Conservation (phyloP, 2,888 invertebrate genomes). For the Pycnomerus fuliginosus region DNA sequence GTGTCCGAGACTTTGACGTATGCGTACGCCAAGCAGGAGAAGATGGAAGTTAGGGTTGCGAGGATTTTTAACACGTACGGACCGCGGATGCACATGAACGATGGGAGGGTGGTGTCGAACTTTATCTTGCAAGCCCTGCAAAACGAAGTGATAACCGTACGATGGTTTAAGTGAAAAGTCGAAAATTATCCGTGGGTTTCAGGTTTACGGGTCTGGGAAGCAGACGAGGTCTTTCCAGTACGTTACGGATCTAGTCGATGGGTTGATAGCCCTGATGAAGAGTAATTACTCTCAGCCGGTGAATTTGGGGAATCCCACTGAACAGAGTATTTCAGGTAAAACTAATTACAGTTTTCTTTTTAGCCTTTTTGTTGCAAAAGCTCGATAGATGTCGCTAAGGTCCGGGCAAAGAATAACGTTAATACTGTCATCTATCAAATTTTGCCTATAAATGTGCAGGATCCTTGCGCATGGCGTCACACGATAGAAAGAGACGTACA, state of each 20-base stretch:
- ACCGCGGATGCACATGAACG: constrained; percentile 98
- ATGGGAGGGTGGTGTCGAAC: constrained; percentile 97
- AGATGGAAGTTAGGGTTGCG: constrained; percentile 92
- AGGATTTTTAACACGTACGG: constrained; percentile 99
- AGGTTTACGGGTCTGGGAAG: constrained; percentile 83
- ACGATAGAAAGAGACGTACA: too few relatives aligned
- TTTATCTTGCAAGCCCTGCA: constrained; percentile 96
- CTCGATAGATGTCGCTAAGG: too few relatives aligned
- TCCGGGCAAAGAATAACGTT: too few relatives aligned
- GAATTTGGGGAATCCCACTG: constrained; percentile 97
- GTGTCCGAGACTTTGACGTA: constrained; percentile 95
- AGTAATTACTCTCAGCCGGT: constrained; percentile 91
- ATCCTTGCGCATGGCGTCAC: too few relatives aligned
- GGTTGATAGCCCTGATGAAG: constrained; percentile 88
- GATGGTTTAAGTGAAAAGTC: constrained; percentile 28
- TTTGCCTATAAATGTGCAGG: too few relatives aligned
- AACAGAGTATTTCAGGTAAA: constrained; percentile 90
- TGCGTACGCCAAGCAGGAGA: constrained; percentile 97
- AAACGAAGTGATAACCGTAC: constrained; percentile 90
- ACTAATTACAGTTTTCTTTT: too few relatives aligned
- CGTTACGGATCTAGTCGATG: constrained; percentile 95
- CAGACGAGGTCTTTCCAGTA: constrained; percentile 98
- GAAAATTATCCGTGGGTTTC: too few relatives aligned
- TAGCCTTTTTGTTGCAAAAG: too few relatives aligned
- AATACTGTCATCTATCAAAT: too few relatives aligned